Conservation (phyloP, 2,113 vertebrate genomes). For the Camelus dromedarius region DNA sequence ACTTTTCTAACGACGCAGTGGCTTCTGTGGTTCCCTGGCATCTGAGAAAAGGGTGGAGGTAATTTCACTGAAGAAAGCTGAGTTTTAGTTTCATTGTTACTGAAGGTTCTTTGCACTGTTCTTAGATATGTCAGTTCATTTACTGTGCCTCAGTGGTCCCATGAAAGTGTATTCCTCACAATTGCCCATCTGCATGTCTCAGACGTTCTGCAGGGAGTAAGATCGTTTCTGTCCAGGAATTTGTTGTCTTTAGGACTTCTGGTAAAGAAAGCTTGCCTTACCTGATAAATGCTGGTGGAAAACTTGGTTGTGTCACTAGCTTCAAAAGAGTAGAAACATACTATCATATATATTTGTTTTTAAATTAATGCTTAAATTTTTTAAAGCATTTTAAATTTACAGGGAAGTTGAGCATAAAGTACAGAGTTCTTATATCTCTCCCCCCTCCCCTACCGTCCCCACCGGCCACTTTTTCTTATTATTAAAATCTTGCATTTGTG, state of each 20-base stretch:
- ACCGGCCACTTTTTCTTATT: not conserved
- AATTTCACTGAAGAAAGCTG: not conserved
- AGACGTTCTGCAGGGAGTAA: not conserved
- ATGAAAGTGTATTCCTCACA: not conserved
- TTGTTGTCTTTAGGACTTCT: not conserved
- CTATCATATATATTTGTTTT: not conserved
- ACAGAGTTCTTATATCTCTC: not conserved
- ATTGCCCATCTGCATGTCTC: not conserved
- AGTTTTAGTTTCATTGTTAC: not conserved
- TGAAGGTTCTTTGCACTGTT: not conserved
- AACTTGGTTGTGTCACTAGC: not conserved
- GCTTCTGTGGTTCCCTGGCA: not conserved
- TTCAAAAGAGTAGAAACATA: constrained; percentile 12
- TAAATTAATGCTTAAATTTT: constrained; percentile 1
- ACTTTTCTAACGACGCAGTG: not conserved
- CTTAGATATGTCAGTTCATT: not conserved
- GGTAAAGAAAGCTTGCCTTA: constrained; percentile 32
- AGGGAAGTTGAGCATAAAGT: not conserved
- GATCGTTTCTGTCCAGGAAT: not conserved
- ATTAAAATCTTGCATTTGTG: not conserved
- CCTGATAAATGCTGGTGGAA: not conserved
- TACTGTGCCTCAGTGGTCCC: not conserved
- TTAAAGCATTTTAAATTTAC: not conserved
- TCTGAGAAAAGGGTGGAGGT: not conserved
- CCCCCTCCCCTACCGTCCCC: rapidly evolving